Evolutionary conservation across 2,113 vertebrate genomes (phyloP), one percentile per base, ranked within the genome.

Genomic region (Clupea harengus): DNA sequence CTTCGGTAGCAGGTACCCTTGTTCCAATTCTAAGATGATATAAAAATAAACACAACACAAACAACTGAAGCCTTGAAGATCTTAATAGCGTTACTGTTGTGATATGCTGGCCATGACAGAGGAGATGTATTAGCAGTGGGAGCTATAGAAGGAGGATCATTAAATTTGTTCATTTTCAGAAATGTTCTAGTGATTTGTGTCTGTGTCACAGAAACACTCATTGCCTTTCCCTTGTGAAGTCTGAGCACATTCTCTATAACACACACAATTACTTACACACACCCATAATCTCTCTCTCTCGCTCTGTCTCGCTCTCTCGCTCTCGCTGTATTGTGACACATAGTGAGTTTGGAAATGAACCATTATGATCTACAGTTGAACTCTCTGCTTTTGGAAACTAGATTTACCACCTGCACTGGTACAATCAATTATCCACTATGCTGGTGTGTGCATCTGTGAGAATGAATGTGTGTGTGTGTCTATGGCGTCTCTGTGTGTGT

Each of bases 401-500:
- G 54, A 60, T 60, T 60, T 60, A 60, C 20, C n/a, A 67, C 64
- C 22, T 67, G n/a, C 64, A 28, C 64, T 28, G n/a, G 25, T 25
- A 67, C 11, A 67, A 67, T 67, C n/a, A 9, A 25, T 67, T 28
- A 67, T 64, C 57, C 64, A 67, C 25, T 28, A 28, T 28, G 64
- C 10, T 28, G 64, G 32, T 85, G 28, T 64, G 46, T 54, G 57
- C 44, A 49, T 83, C 47, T 49, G 13, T 9, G 47, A 49, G 47
- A 49, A 49, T 49, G 47, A 11, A 11, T 49, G 47, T 11, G 17
- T 54, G 8, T 82, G 82, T 87, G 75, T 82, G 60, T 89, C 44
- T 88, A 50, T 84, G 5, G 2, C 2, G 6, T 4, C 1, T 4
- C 13, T 54, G 50, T 54, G 13, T 13, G 17, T 15, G 13, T 13